These are phyloP conservation scores for Hemichromis elongatus DNA, from an alignment of 2,113 vertebrate species.

Conservation along the genomic window DNA sequence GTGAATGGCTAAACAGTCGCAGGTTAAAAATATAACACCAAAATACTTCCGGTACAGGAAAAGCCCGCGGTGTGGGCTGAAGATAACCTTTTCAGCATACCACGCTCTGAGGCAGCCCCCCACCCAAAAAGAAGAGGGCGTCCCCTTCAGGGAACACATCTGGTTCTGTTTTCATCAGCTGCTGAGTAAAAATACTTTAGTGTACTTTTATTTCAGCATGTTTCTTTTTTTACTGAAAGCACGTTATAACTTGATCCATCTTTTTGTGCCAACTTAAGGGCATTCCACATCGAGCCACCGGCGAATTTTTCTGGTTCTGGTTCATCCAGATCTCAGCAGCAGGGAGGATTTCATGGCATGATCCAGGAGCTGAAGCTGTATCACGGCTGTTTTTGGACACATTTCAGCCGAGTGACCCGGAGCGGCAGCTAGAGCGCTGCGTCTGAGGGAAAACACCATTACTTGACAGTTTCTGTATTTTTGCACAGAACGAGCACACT, in stretches of 20 bases:
- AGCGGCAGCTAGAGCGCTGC: neutral
- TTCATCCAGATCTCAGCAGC: neutral
- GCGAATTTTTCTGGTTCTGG: neutral
- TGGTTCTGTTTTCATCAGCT: neutral
- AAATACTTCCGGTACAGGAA: neutral
- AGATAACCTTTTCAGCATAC: neutral
- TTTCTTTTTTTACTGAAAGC: neutral
- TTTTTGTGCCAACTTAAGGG: neutral
- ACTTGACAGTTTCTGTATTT: neutral
- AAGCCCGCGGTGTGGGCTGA: neutral
- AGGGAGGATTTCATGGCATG: fast-evolving
- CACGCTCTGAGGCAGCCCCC: too few relatives aligned
- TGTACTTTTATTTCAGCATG: neutral
- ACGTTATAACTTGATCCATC: neutral
- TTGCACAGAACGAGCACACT: neutral
- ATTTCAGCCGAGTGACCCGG: too few relatives aligned
- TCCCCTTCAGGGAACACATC: neutral
- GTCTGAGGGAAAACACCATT: fast-evolving
- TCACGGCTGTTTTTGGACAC: too few relatives aligned
- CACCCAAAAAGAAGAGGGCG: too few relatives aligned
- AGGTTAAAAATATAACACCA: neutral
- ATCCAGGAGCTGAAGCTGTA: too few relatives aligned
- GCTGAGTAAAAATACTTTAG: neutral
- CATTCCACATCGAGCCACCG: fast-evolving
- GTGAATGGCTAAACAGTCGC: fast-evolving